Conservation (phyloP, 1,140 invertebrate species). For the Cydia strobilella region DNA sequence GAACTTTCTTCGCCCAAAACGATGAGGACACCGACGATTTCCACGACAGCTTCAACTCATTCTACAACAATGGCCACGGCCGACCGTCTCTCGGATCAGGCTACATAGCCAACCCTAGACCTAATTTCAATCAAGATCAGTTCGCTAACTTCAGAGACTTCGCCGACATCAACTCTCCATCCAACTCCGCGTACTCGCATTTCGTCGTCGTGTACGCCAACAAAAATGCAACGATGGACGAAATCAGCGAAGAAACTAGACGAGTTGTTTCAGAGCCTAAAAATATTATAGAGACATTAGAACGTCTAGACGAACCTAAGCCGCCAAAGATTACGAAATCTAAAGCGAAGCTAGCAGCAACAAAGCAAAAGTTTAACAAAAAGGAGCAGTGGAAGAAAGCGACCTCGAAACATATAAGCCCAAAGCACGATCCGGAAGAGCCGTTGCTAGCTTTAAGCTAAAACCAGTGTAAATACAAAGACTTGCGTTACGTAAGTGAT, state of each 20-base stretch:
- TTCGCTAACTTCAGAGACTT: slow-evolving; percentile 94
- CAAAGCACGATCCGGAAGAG: slow-evolving; percentile 73
- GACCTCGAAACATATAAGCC: slow-evolving; percentile 62
- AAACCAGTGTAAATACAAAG: slow-evolving; percentile 65
- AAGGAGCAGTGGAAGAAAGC: slow-evolving; percentile 74
- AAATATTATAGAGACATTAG: slow-evolving; percentile 90
- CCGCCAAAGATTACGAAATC: slow-evolving; percentile 84
- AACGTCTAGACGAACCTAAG: slow-evolving; percentile 83
- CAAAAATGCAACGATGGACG: slow-evolving; percentile 82
- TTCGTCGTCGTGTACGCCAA: slow-evolving; percentile 90
- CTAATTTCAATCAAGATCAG: slow-evolving; percentile 85
- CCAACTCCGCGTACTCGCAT: slow-evolving; percentile 90
- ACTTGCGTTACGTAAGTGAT: slow-evolving; percentile 70
- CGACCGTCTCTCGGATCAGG: slow-evolving; percentile 82
- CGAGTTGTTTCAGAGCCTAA: slow-evolving; percentile 83
- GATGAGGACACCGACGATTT: slow-evolving; percentile 72
- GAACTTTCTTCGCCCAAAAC: slow-evolving; percentile 88
- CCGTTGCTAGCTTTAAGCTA: slow-evolving; percentile 77
- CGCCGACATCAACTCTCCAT: slow-evolving; percentile 91
- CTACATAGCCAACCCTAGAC: slow-evolving; percentile 80
- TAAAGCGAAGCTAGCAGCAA: slow-evolving; percentile 80
- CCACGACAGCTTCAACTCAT: slow-evolving; percentile 77
- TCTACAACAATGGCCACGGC: slow-evolving; percentile 85
- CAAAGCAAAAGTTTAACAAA: slow-evolving; percentile 68
- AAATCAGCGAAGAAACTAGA: slow-evolving; percentile 72